Conservation (phyloP, 2,113 vertebrate species). For the Catagonus wagneri region DNA sequence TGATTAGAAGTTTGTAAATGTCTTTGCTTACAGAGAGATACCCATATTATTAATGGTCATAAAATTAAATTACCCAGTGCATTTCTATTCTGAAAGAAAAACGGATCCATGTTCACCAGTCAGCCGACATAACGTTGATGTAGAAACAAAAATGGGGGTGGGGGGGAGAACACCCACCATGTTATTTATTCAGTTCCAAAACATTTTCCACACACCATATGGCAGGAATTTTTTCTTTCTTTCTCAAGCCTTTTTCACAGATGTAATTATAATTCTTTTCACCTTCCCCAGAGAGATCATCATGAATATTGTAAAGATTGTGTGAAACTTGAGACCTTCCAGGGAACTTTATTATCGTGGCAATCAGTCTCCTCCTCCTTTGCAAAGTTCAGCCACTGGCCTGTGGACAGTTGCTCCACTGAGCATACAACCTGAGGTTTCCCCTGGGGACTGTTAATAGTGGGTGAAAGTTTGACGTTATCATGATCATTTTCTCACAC, state of each 20-base stretch:
- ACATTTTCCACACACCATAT: slow-evolving; percentile 78
- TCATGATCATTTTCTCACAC: fast-evolving
- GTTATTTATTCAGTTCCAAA: slow-evolving; percentile 77
- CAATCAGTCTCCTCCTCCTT: slow-evolving; percentile 34
- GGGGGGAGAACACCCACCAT: not conserved
- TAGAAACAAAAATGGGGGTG: slow-evolving; percentile 69
- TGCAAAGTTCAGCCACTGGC: slow-evolving; percentile 57
- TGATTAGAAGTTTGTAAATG: slow-evolving; percentile 80
- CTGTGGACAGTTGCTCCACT: not conserved
- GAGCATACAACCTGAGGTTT: not conserved
- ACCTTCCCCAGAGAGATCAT: slow-evolving; percentile 81
- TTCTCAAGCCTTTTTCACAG: slow-evolving; percentile 73
- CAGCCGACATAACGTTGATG: slow-evolving; percentile 42
- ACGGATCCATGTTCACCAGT: slow-evolving; percentile 44
- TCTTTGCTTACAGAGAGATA: slow-evolving; percentile 72
- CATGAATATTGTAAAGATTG: slow-evolving; percentile 72
- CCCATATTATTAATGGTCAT: slow-evolving; percentile 74
- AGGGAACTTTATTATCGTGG: slow-evolving; percentile 67
- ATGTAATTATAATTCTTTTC: slow-evolving; percentile 84
- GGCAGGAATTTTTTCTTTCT: slow-evolving; percentile 69
- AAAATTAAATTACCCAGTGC: slow-evolving; percentile 71
- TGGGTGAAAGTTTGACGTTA: not conserved
- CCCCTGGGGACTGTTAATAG: not conserved
- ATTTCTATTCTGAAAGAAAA: slow-evolving; percentile 72
- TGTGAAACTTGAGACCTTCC: slow-evolving; percentile 77